Conservation (phyloP, 2,797 vertebrate species). For the Kryptolebias ocellatus region DNA sequence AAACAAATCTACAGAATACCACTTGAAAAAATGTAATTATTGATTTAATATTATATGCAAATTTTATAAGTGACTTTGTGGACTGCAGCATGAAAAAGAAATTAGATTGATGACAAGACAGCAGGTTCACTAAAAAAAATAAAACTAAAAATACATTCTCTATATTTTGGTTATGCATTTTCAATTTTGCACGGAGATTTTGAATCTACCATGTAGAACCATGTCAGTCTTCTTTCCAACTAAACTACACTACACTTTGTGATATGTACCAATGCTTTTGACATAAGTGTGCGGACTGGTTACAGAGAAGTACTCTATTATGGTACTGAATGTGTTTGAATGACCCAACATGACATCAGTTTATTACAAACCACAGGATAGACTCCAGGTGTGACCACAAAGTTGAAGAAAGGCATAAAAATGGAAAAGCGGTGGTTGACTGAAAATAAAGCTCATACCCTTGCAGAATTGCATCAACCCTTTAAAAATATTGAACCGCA, state of each 20-base stretch:
- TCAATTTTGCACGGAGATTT: not conserved
- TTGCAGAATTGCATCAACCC: constrained; percentile 19
- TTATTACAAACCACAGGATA: constrained; percentile 10
- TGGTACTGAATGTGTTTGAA: not conserved
- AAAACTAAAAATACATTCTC: too few species aligned
- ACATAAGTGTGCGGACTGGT: constrained; percentile 2
- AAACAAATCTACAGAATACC: too few species aligned
- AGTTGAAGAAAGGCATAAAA: not conserved
- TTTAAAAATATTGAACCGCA: constrained; percentile 39
- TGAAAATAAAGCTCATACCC: not conserved
- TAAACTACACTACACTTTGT: not conserved
- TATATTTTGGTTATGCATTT: not conserved
- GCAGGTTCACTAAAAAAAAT: too few species aligned
- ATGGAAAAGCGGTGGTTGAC: constrained; percentile 8
- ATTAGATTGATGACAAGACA: too few species aligned
- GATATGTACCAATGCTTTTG: not conserved
- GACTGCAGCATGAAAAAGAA: too few species aligned
- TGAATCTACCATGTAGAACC: not conserved
- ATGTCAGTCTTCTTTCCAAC: not conserved
- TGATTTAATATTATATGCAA: too few species aligned
- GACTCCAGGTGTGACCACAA: constrained; percentile 13
- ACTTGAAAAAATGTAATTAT: too few species aligned
- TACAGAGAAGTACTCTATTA: not conserved
- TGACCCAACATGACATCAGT: not conserved
- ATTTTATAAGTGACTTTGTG: too few species aligned